Evolutionary conservation across 1,140 invertebrate species (phyloP).

Genomic region (Zophobas morio): DNA sequence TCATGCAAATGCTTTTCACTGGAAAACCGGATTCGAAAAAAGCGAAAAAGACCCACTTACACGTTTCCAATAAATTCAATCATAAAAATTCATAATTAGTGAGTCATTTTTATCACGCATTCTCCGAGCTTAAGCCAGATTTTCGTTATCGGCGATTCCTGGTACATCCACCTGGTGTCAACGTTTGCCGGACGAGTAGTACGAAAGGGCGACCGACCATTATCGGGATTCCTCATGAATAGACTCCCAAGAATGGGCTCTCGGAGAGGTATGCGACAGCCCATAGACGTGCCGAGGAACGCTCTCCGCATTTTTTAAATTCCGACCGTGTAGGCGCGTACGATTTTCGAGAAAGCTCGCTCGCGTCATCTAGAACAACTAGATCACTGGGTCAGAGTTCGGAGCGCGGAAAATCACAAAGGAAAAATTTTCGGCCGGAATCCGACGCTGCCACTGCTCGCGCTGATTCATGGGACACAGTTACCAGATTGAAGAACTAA

Average conservation of each 20-base stretch:
- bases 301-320: background rate
- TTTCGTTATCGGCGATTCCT: too few relatives aligned
- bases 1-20: too few relatives aligned
- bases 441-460: conserved; percentile 25
- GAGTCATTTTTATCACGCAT: background rate
- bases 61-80: too few relatives aligned
- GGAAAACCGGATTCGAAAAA: too few relatives aligned
- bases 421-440: conserved; percentile 6
- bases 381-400: conserved; percentile 28
- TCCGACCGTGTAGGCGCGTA: background rate
- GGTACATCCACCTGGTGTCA: background rate
- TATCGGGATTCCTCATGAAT: conserved; percentile 34
- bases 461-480: background rate
- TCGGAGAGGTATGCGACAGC: conserved; percentile 21
- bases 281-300: conserved; percentile 1
- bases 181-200: conserved; percentile 35
- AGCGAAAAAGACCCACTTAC: too few relatives aligned
- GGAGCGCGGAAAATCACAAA: background rate
- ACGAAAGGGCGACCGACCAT: background rate
- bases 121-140: too few relatives aligned
- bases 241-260: conserved; percentile 7
- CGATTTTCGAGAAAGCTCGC: conserved; percentile 20
- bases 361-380: conserved; percentile 14
- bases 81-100: too few relatives aligned
- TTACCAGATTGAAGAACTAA: conserved; percentile 13